A percentile compares a stretch with the other conserved stretches of the same genome.
Conservation (phyloP, 2,113 vertebrate genomes). For the Vulpes ferrilata region DNA sequence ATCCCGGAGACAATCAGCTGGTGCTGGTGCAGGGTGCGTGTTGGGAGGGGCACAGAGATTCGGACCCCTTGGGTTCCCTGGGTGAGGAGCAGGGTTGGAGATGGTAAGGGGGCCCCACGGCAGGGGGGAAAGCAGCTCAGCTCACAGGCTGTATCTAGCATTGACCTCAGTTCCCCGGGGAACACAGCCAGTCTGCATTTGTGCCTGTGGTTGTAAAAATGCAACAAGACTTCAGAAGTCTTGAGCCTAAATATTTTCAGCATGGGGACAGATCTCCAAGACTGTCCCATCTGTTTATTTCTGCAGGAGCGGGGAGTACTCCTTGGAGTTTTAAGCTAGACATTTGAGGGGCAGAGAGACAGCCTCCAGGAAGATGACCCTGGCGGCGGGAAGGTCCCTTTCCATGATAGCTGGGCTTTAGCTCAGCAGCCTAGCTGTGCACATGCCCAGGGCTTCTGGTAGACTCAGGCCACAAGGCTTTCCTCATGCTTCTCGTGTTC, state of each 20-base stretch:
- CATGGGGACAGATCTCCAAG: neutral
- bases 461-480: neutral
- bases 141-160: neutral
- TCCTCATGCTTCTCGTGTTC: neutral
- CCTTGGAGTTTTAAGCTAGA: neutral
- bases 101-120: neutral
- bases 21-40: neutral
- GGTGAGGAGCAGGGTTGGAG: neutral
- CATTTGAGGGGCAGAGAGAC: neutral
- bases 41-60: neutral
- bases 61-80: rapidly evolving
- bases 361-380: neutral
- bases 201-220: conserved; percentile 29
- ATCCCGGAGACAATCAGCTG: neutral
- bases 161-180: neutral
- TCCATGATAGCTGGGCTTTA: neutral
- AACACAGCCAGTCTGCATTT: neutral
- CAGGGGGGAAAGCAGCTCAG: neutral
- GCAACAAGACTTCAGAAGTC: neutral
- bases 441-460: neutral
- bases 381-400: neutral
- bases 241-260: neutral
- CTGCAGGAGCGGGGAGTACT: neutral
- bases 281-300: neutral
- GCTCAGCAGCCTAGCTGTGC: neutral